Conservation (phyloP, 2,113 vertebrate genomes). For the Dromiciops gliroides region DNA sequence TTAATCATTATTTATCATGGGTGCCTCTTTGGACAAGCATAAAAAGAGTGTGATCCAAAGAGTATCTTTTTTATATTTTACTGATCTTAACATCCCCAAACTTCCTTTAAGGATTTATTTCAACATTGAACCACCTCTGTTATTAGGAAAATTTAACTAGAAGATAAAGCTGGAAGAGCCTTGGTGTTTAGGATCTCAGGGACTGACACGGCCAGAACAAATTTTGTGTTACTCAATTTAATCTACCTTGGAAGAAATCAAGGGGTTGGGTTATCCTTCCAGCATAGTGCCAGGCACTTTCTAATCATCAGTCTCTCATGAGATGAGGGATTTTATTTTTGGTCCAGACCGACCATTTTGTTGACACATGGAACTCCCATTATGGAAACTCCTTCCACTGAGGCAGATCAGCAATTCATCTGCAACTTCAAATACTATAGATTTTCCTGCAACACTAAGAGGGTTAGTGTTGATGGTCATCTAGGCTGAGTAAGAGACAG, state of each 20-base stretch:
- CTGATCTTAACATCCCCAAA: neutral
- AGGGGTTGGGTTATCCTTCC: neutral
- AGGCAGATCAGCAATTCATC: neutral
- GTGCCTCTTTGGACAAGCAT: neutral
- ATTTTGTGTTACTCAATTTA: neutral
- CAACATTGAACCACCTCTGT: neutral
- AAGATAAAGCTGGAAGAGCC: constrained; percentile 33
- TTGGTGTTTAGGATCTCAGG: constrained; percentile 17
- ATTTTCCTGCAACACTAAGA: neutral
- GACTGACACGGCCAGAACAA: neutral
- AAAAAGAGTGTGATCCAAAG: constrained; percentile 3
- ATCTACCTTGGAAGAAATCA: neutral
- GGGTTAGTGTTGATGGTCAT: neutral
- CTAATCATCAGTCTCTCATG: neutral
- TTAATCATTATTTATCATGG: neutral
- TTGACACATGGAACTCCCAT: neutral
- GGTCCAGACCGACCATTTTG: neutral
- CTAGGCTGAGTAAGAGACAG: neutral
- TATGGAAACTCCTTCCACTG: neutral
- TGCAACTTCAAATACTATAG: neutral
- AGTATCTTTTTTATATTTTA: constrained; percentile 5
- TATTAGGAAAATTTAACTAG: constrained; percentile 35
- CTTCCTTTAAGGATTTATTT: neutral
- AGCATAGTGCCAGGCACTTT: neutral
- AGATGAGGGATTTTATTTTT: neutral